These are phyloP conservation scores for Euthynnus affinis DNA, from an alignment of 2,797 vertebrate species.

Conservation along the genomic window DNA sequence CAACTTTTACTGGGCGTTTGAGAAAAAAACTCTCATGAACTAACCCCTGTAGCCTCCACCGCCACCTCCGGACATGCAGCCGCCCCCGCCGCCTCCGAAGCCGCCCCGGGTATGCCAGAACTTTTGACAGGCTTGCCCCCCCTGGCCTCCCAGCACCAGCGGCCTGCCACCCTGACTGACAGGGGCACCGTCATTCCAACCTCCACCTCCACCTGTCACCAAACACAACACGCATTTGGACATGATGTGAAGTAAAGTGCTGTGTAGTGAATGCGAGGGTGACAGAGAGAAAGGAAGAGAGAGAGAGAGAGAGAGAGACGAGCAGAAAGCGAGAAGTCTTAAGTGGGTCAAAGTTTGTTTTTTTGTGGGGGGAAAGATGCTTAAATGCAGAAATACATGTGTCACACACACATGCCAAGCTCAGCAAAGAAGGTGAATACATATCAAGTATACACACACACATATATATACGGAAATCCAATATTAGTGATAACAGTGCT, in stretches of 20 bases:
- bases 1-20: neutral
- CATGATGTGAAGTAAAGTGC: slow-evolving; percentile 18
- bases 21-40: slow-evolving; percentile 31
- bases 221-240: slow-evolving; percentile 58
- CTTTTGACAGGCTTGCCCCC: slow-evolving; percentile 96
- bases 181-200: slow-evolving; percentile 93
- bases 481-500: slow-evolving; percentile 4
- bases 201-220: slow-evolving; percentile 95
- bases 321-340: neutral
- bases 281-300: neutral
- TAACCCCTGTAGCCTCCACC: slow-evolving; percentile 99
- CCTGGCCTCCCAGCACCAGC: slow-evolving; percentile 93
- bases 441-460: neutral
- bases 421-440: too few relatives aligned
- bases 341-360: slow-evolving; percentile 11
- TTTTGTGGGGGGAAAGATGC: neutral
- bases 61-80: slow-evolving; percentile 96
- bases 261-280: slow-evolving; percentile 12
- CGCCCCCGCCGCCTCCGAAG: slow-evolving; percentile 96
- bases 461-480: neutral
- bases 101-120: slow-evolving; percentile 96
- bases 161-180: slow-evolving; percentile 93
- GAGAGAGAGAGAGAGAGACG: neutral
- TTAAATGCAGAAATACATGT: slow-evolving; percentile 8
- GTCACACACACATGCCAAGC: too few relatives aligned